These are phyloP conservation scores for Cyaniris semiargus DNA, from an alignment of 2,888 invertebrate species.

Conservation along the genomic window DNA sequence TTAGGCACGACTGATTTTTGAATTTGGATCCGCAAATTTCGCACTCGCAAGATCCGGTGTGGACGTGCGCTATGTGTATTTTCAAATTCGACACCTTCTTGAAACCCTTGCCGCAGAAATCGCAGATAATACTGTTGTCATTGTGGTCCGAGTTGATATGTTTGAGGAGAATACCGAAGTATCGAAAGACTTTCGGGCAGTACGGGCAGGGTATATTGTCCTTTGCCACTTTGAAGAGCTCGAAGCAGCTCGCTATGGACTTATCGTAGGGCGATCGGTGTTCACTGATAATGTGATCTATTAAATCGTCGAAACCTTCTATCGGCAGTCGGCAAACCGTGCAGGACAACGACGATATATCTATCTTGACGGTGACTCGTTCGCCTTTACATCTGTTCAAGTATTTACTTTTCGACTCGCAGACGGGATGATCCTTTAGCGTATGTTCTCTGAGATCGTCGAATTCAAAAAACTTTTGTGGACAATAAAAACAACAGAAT, in stretches of 20 bases:
- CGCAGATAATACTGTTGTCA: constrained; percentile 68
- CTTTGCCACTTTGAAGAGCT: constrained; percentile 62
- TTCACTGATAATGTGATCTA: constrained; percentile 61
- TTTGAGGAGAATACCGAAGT: constrained; percentile 61
- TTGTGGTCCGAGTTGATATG: constrained; percentile 69
- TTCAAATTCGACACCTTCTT: constrained; percentile 61
- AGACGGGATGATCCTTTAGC: constrained; percentile 57
- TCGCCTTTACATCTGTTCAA: constrained; percentile 70
- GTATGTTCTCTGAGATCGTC: constrained; percentile 65
- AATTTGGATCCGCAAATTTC: constrained; percentile 61
- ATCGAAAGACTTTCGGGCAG: constrained; percentile 61
- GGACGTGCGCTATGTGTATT: constrained; percentile 63
- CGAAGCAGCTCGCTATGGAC: constrained; percentile 57
- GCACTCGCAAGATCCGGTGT: constrained; percentile 63
- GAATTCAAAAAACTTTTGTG: constrained; percentile 61
- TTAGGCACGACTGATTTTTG: constrained; percentile 65
- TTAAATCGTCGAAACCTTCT: constrained; percentile 53
- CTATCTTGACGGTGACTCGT: constrained; percentile 62
- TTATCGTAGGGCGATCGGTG: constrained; percentile 67
- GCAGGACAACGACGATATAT: constrained; percentile 59
- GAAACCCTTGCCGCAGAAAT: constrained; percentile 67
- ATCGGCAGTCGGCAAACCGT: constrained; percentile 57
- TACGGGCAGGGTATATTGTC: constrained; percentile 67
- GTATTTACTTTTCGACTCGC: constrained; percentile 62
- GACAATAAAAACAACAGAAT: constrained; percentile 68